Evolutionary conservation across 2,888 invertebrate species (phyloP).

Genomic region (Lordiphosa fenestrarum): DNA sequence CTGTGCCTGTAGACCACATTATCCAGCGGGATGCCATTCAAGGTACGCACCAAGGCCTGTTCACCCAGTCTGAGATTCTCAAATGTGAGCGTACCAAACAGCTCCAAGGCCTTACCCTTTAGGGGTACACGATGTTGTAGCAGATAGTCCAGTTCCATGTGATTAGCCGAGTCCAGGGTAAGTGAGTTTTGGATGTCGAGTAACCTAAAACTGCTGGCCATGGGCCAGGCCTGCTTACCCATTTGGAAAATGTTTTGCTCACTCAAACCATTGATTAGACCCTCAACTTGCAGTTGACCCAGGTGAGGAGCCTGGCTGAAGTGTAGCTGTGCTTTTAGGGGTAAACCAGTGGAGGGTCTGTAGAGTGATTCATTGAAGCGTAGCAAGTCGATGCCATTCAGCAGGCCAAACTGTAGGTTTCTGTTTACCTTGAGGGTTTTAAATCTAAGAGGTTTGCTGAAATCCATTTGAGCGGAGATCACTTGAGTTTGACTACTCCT

Average conservation of each 20-base stretch:
- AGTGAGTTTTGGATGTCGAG: conserved; percentile 50
- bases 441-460: conserved; percentile 38
- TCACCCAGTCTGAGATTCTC: conserved; percentile 65
- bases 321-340: conserved; percentile 54
- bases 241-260: conserved; percentile 48
- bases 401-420: conserved; percentile 29
- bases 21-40: conserved; percentile 69
- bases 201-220: conserved; percentile 39
- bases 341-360: conserved; percentile 53
- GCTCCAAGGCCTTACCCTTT: conserved; percentile 60
- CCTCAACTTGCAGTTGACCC: conserved; percentile 41
- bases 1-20: conserved; percentile 60
- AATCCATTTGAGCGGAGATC: conserved; percentile 45
- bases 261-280: conserved; percentile 56
- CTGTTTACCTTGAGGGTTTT: conserved; percentile 17
- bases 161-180: conserved; percentile 58
- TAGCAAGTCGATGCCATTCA: conserved; percentile 66
- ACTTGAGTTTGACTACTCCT: conserved; percentile 37
- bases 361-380: conserved; percentile 74
- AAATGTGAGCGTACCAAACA: conserved; percentile 71
- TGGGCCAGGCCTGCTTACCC: conserved; percentile 41
- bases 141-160: conserved; percentile 68
- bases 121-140: conserved; percentile 70
- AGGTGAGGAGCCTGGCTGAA: conserved; percentile 54
- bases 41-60: conserved; percentile 56